Evolutionary conservation across 2,888 invertebrate genomes (phyloP).

Genomic region (Megastigmus dorsalis): DNA sequence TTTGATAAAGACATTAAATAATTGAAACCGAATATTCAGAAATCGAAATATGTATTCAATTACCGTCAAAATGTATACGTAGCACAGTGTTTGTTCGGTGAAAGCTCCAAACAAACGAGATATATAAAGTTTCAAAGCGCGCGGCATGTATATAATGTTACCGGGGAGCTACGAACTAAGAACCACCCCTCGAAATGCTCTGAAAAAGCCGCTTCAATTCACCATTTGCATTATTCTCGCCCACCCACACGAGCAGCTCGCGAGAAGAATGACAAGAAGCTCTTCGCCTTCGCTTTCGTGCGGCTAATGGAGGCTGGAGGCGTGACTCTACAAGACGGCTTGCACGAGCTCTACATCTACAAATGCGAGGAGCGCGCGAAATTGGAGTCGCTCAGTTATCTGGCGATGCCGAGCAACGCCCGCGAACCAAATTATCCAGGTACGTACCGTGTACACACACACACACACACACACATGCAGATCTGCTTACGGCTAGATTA

Average conservation of each 20-base stretch:
- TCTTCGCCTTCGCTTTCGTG: conserved; percentile 93
- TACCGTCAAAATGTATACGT: background rate
- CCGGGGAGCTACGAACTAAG: no score
- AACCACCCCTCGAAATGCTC: no score
- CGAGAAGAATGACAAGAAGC: conserved; percentile 92
- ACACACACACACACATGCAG: no score
- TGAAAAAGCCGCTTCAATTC: no score
- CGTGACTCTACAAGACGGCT: conserved; percentile 90
- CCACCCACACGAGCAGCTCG: no score
- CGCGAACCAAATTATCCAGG: conserved; percentile 68
- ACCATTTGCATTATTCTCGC: background rate
- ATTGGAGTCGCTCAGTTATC: conserved; percentile 78
- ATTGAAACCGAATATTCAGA: no score
- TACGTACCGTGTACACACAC: conserved; percentile 53
- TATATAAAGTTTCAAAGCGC: no score
- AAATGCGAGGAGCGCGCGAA: conserved; percentile 91
- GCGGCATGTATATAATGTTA: no score
- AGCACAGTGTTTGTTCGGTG: background rate
- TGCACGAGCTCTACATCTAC: conserved; percentile 93
- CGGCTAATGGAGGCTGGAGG: conserved; percentile 93
- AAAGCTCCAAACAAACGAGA: no score
- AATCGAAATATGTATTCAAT: no score
- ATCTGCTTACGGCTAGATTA: no score
- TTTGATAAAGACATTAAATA: background rate
- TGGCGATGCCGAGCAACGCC: conserved; percentile 73